Conservation (phyloP, 1,140 invertebrate genomes). For the Zaprionus davidi region DNA sequence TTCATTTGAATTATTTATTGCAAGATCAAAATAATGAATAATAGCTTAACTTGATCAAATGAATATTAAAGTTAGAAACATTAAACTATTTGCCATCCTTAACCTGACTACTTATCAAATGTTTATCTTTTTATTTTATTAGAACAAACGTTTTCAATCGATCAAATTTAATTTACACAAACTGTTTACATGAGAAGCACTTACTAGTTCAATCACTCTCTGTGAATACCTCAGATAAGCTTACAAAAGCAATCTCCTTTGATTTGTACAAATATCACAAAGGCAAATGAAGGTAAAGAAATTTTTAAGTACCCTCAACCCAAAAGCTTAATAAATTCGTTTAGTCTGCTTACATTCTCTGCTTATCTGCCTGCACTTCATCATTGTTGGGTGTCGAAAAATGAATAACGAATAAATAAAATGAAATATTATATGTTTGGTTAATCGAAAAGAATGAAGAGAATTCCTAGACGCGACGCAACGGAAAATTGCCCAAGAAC, state of each 20-base stretch:
- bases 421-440: constrained; percentile 32
- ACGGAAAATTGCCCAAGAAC: constrained; percentile 15
- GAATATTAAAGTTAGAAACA: not conserved
- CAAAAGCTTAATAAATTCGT: not conserved
- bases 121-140: too few relatives aligned
- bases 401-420: constrained; percentile 59
- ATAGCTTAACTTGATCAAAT: not conserved
- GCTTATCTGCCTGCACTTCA: constrained; percentile 14
- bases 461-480: constrained; percentile 12
- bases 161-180: too few relatives aligned
- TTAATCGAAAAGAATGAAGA: constrained; percentile 8
- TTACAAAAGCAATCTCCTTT: not conserved
- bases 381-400: constrained; percentile 27
- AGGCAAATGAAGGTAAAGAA: not conserved
- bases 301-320: not conserved
- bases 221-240: not conserved
- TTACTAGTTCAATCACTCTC: too few relatives aligned
- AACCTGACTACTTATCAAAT: too few relatives aligned
- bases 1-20: too few relatives aligned
- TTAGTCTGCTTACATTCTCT: not conserved
- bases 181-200: too few relatives aligned
- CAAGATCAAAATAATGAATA: too few relatives aligned
- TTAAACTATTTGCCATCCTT: not conserved
- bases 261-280: not conserved
- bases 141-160: too few relatives aligned